Conservation (phyloP, 2,113 vertebrate genomes). For the Edolisoma coerulescens region DNA sequence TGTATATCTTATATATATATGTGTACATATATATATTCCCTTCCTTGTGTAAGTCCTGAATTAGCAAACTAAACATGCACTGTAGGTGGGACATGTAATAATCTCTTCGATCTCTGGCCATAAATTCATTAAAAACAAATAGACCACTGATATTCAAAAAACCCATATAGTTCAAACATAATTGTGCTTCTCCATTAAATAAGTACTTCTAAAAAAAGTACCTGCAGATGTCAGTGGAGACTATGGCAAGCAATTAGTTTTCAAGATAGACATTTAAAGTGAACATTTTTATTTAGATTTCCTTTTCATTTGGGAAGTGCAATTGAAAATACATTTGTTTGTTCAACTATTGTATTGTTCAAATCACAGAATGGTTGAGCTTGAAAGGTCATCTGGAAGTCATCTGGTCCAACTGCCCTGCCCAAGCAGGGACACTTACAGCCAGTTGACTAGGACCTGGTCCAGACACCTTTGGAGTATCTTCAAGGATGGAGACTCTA, state of each 20-base stretch:
- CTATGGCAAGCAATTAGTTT: not conserved
- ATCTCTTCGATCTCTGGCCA: not conserved
- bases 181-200: not conserved
- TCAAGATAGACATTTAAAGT: not conserved
- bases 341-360: not conserved
- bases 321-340: not conserved
- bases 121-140: not conserved
- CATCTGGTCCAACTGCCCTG: not conserved
- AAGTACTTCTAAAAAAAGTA: not conserved
- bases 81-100: not conserved
- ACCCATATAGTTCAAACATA: not conserved
- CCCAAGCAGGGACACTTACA: not conserved
- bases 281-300: not conserved
- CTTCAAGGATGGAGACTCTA: not conserved
- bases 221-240: not conserved
- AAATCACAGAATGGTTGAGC: not conserved
- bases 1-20: not conserved
- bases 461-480: not conserved
- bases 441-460: not conserved
- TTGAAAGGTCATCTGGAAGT: not conserved
- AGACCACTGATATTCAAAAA: not conserved
- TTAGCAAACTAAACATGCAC: not conserved
- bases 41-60: not conserved
- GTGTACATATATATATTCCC: not conserved
- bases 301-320: not conserved